Evolutionary conservation across 2,797 vertebrate genomes (phyloP).

Genomic region (Coendou prehensilis): DNA sequence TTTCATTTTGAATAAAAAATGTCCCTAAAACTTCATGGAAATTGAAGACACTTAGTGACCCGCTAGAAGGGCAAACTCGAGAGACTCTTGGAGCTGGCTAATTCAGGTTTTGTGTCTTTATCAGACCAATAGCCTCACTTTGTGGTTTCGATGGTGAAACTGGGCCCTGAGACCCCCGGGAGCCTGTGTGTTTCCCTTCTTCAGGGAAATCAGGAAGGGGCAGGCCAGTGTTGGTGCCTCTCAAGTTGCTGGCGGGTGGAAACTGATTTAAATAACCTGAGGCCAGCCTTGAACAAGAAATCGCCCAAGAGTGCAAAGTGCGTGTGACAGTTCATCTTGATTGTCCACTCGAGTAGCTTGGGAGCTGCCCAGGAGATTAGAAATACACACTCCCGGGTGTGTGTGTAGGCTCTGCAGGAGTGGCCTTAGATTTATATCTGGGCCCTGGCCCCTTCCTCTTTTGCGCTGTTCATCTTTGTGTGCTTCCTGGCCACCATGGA

Average conservation of each 20-base stretch:
- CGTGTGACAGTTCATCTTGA: background rate
- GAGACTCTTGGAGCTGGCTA: background rate
- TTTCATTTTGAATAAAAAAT: background rate
- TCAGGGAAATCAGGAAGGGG: background rate
- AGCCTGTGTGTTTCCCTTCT: background rate
- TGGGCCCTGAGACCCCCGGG: background rate
- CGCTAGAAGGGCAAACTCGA: background rate
- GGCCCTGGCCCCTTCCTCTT: background rate
- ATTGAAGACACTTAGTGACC: background rate
- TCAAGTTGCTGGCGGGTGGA: background rate
- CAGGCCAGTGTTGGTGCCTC: background rate
- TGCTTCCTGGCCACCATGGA: background rate
- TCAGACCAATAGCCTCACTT: background rate
- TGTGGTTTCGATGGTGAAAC: background rate
- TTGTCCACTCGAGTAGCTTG: background rate
- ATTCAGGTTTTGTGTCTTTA: background rate
- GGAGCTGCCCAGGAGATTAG: background rate
- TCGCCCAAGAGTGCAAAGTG: background rate
- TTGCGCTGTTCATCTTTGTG: background rate
- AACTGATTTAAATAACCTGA: background rate
- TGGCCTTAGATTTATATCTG: background rate
- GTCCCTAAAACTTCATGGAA: background rate
- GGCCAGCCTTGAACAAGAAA: background rate
- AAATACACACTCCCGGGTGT: background rate
- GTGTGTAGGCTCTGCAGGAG: background rate